A percentile compares a stretch with the other conserved stretches of the same genome.
Conservation (phyloP, 2,113 vertebrate species). For the Bubo bubo region DNA sequence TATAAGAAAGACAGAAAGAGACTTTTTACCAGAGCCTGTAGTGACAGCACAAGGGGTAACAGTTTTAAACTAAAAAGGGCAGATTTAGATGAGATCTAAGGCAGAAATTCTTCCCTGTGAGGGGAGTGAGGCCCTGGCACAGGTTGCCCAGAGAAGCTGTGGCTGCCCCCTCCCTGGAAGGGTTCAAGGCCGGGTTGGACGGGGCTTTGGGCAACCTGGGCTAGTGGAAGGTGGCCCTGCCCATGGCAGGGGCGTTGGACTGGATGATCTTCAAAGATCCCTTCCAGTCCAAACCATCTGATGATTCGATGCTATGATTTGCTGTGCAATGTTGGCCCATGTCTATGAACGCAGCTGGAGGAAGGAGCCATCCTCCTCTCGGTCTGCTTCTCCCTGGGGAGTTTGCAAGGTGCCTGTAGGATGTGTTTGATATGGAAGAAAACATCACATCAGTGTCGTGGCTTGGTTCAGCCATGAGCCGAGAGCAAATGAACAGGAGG, state of each 20-base stretch:
- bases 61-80: neutral
- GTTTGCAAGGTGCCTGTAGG: neutral
- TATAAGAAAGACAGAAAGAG: too few species aligned
- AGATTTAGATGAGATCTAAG: accelerated
- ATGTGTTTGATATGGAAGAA: neutral
- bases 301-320: too few species aligned
- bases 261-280: neutral
- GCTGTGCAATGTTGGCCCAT: neutral
- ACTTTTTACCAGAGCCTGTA: neutral
- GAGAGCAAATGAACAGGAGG: accelerated
- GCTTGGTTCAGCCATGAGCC: neutral
- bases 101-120: accelerated
- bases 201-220: neutral
- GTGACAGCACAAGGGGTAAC: accelerated
- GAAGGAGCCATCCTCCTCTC: neutral
- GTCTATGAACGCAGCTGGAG: neutral
- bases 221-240: neutral
- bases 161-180: neutral
- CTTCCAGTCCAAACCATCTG: neutral
- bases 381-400: neutral
- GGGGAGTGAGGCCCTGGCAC: accelerated
- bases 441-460: neutral
- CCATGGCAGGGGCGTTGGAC: accelerated
- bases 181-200: neutral
- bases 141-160: neutral